Conservation (phyloP, 2,797 vertebrate genomes). For the Myotis findleyi region DNA sequence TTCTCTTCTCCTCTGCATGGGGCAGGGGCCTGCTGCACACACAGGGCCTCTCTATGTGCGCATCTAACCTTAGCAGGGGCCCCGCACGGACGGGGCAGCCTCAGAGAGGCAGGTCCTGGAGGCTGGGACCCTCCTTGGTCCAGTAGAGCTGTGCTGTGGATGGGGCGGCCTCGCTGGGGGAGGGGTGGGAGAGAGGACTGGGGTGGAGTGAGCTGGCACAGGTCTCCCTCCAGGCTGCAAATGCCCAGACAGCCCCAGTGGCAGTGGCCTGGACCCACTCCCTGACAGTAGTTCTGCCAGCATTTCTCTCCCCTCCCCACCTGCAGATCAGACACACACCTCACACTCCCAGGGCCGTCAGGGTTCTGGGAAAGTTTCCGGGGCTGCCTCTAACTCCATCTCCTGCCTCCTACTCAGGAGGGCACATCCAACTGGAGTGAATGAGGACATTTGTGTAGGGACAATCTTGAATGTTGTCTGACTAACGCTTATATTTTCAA, state of each 20-base stretch:
- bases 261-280: neutral
- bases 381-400: neutral
- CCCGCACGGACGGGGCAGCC: neutral
- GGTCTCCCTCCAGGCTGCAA: neutral
- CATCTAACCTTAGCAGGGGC: neutral
- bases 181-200: neutral
- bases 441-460: neutral
- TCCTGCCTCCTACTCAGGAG: neutral
- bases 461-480: neutral
- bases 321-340: neutral
- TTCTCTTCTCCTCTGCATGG: neutral
- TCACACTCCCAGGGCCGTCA: neutral
- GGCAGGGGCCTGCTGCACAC: no score
- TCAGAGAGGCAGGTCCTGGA: neutral
- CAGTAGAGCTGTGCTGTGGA: neutral
- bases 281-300: neutral
- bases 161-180: neutral
- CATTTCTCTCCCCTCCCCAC: neutral
- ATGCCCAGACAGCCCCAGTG: neutral
- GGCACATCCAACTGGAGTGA: neutral
- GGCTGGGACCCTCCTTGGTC: neutral
- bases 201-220: neutral
- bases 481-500: neutral
- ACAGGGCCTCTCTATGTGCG: neutral
- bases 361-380: neutral